phyloP scores from a whole-genome alignment of 2,888 invertebrate species.

The Kuschelorhynchus macadamiae region DNA sequence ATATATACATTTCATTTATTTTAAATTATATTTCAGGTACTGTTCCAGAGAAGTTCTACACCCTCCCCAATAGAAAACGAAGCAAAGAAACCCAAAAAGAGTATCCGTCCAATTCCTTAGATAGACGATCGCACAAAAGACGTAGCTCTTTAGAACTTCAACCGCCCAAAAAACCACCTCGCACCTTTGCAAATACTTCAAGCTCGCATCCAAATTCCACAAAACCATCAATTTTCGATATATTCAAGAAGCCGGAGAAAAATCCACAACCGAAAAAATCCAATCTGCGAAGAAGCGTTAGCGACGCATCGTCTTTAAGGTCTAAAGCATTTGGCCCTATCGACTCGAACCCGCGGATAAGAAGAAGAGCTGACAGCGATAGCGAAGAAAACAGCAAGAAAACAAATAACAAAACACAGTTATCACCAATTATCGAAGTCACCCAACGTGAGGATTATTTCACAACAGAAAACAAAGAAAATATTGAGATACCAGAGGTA shows the following conservation, averaged over 20 bases:
- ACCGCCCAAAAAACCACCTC: constrained; percentile 64
- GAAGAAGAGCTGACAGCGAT: constrained; percentile 72
- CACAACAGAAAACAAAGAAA: constrained; percentile 56
- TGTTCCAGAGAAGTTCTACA: constrained; percentile 77
- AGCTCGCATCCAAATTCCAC: constrained; percentile 68
- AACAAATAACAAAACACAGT: constrained; percentile 75
- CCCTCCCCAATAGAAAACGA: constrained; percentile 76
- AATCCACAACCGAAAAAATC: constrained; percentile 72
- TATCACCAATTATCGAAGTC: constrained; percentile 86
- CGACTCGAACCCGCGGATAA: constrained; percentile 48
- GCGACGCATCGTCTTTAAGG: constrained; percentile 74
- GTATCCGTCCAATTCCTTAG: constrained; percentile 59
- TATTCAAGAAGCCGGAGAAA: constrained; percentile 76
- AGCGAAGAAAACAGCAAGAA: constrained; percentile 63
- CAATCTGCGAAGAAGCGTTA: constrained; percentile 68
- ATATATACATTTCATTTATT: too few species aligned
- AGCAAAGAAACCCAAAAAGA: constrained; percentile 61
- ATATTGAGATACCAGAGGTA: constrained; percentile 48
- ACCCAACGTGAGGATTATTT: constrained; percentile 81
- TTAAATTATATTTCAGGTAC: constrained; percentile 61
- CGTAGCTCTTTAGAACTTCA: constrained; percentile 73
- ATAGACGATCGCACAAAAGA: constrained; percentile 57
- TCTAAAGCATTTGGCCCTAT: constrained; percentile 64
- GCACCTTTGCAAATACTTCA: constrained; percentile 68
- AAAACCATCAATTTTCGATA: constrained; percentile 76